phyloP scores from a whole-genome alignment of 1,140 invertebrate species.

The Penaeus japonicus region DNA sequence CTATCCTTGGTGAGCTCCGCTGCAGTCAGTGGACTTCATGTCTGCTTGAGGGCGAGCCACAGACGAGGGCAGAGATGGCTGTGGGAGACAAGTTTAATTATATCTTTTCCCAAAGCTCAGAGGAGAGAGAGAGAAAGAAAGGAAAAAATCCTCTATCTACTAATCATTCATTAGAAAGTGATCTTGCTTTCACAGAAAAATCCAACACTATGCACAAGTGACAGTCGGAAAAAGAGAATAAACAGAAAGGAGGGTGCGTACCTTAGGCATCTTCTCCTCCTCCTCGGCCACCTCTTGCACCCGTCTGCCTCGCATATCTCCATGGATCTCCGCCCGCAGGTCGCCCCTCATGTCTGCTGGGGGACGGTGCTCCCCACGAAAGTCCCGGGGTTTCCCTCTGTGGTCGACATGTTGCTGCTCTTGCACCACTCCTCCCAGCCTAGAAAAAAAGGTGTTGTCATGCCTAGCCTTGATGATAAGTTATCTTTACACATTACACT shows the following conservation, averaged over 20 bases:
- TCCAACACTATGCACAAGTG: too few species aligned
- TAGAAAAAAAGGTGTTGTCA: not conserved
- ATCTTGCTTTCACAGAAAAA: too few species aligned
- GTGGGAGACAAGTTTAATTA: constrained; percentile 18
- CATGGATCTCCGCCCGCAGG: constrained; percentile 33
- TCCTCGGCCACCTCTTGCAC: constrained; percentile 54
- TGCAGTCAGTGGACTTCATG: constrained; percentile 75
- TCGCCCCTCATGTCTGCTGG: not conserved
- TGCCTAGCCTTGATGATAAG: not conserved
- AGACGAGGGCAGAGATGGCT: constrained; percentile 66
- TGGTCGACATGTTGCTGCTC: constrained; percentile 32
- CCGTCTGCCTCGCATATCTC: constrained; percentile 48
- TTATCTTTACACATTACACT: not conserved
- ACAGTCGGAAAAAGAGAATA: too few species aligned
- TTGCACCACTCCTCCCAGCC: constrained; percentile 41
- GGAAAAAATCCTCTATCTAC: too few species aligned
- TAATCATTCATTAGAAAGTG: too few species aligned
- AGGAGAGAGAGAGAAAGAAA: not conserved
- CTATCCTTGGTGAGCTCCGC: constrained; percentile 85
- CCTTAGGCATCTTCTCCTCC: constrained; percentile 57
- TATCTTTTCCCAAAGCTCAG: not conserved
- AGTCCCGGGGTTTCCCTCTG: not conserved
- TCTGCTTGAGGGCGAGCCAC: constrained; percentile 64
- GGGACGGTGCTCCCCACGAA: not conserved
- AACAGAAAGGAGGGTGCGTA: not conserved